Conservation (phyloP, 2,797 vertebrate genomes). For the Parauchenoglanis ngamensis region DNA sequence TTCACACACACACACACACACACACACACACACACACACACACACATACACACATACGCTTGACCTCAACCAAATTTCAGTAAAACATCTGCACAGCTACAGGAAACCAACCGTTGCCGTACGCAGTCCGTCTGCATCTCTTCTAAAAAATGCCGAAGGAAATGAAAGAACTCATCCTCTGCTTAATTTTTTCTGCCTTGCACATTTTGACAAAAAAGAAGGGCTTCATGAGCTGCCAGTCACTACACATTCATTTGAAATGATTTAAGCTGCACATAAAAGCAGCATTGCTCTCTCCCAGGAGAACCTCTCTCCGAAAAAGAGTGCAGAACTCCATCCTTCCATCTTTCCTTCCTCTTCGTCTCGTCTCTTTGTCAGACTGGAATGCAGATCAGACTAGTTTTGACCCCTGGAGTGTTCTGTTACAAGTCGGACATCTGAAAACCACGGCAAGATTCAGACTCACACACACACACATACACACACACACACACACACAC, state of each 20-base stretch:
- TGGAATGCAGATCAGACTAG: slow-evolving; percentile 25
- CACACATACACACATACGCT: neutral
- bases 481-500: slow-evolving; percentile 5
- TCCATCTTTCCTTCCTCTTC: slow-evolving; percentile 4
- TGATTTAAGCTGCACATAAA: slow-evolving; percentile 64
- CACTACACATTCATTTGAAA: slow-evolving; percentile 60
- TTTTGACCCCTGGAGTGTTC: slow-evolving; percentile 15
- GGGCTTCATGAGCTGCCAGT: slow-evolving; percentile 52
- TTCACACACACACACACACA: slow-evolving; percentile 7
- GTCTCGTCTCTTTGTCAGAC: slow-evolving; percentile 5
- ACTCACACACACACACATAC: neutral
- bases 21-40: slow-evolving; percentile 4
- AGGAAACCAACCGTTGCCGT: slow-evolving; percentile 24
- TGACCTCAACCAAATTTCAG: neutral
- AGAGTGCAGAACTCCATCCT: neutral
- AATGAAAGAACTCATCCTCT: slow-evolving; percentile 38
- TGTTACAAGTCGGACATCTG: slow-evolving; percentile 5
- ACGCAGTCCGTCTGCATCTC: neutral
- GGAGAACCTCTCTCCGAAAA: neutral
- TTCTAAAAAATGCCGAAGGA: slow-evolving; percentile 2
- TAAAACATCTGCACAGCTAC: neutral
- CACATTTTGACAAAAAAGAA: slow-evolving; percentile 50
- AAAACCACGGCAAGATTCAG: slow-evolving; percentile 6
- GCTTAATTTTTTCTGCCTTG: slow-evolving; percentile 51
- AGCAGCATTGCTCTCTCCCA: slow-evolving; percentile 15